Percentiles rank a stretch among this genome's conserved stretches.
phyloP scores from a whole-genome alignment of 2,888 invertebrate genomes.

The Spialia ferax region DNA sequence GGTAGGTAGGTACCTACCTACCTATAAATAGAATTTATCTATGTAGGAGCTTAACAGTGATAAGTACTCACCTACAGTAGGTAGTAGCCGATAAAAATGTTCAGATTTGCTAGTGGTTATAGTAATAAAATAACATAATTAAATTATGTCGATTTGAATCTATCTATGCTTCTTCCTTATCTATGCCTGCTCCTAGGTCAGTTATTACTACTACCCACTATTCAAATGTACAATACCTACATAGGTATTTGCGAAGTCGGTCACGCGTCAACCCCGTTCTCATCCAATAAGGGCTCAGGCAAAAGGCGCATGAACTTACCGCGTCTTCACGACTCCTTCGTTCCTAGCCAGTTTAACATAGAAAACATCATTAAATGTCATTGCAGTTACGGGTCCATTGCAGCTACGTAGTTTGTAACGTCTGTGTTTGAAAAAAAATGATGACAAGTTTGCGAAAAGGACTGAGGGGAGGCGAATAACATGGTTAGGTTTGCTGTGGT shows the following conservation, averaged over 20 bases:
- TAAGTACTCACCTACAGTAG: neutral
- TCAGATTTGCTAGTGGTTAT: no score
- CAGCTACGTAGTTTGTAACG: neutral
- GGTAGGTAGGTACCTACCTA: no score
- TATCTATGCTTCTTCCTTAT: no score
- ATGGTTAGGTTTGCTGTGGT: no score
- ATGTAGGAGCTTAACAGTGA: slow-evolving; percentile 9
- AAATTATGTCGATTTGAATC: no score
- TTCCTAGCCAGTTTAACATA: neutral
- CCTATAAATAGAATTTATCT: no score
- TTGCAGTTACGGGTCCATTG: neutral
- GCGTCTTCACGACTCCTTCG: neutral
- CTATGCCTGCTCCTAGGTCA: no score
- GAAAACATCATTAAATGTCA: neutral
- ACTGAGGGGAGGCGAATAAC: no score
- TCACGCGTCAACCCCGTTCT: slow-evolving; percentile 1
- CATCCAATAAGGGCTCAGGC: slow-evolving; percentile 4
- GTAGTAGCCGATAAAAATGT: neutral
- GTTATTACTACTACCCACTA: no score
- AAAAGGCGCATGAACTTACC: neutral
- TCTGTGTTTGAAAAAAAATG: neutral
- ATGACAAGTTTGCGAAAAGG: no score
- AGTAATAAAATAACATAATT: no score
- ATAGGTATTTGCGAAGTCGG: neutral
- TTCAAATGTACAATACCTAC: neutral